Evolutionary conservation across 2,888 invertebrate genomes (phyloP).

Genomic region (Barypeithes pellucidus): DNA sequence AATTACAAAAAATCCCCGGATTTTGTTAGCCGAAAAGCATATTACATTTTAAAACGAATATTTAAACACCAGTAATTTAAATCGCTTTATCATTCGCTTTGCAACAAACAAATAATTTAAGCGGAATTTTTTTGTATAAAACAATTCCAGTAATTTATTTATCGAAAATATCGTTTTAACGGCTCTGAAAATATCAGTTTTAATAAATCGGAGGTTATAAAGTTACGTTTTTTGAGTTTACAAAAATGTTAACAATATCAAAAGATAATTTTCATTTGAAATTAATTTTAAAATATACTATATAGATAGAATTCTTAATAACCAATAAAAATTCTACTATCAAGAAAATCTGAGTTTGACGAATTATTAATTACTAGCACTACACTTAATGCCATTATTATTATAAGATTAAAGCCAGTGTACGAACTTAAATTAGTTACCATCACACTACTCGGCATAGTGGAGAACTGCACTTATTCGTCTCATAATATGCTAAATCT

Average conservation of each 20-base stretch:
- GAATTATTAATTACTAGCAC: too few relatives aligned
- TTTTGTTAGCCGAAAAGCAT: not conserved
- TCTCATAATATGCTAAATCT: too few relatives aligned
- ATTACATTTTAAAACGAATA: not conserved
- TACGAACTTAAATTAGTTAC: too few relatives aligned
- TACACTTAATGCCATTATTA: too few relatives aligned
- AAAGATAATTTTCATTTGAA: not conserved
- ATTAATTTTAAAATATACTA: not conserved
- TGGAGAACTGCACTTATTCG: too few relatives aligned
- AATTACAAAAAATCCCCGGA: not conserved
- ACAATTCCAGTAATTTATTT: not conserved
- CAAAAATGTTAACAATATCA: too few relatives aligned
- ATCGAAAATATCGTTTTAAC: not conserved
- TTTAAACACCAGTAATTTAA: not conserved
- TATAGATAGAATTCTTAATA: too few relatives aligned
- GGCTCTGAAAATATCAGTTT: not conserved
- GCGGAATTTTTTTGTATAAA: not conserved
- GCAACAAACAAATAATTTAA: constrained; percentile 4
- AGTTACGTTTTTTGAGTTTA: not conserved
- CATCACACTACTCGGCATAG: too few relatives aligned
- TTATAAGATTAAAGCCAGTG: too few relatives aligned
- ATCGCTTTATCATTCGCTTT: not conserved
- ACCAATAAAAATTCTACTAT: too few relatives aligned
- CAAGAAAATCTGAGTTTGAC: too few relatives aligned
- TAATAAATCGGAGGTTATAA: not conserved